Evolutionary conservation across 2,888 invertebrate genomes (phyloP).

Genomic region (Dyspetes luteomarginatus): DNA sequence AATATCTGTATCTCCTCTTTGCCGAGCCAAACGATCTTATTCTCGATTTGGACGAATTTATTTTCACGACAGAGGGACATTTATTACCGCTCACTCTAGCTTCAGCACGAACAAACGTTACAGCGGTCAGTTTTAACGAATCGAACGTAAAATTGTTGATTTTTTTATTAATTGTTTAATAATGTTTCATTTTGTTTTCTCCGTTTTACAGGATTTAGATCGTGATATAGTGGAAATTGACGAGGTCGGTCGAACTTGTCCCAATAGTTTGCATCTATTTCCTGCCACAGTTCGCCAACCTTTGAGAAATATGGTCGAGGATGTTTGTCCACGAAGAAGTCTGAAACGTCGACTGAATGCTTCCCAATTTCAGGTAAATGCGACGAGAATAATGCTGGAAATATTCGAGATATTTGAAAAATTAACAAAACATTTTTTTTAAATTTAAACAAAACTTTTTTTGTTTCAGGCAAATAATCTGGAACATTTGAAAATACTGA

Average conservation of each 20-base stretch:
- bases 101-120: conserved; percentile 86
- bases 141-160: not conserved
- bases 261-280: conserved; percentile 92
- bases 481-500: conserved; percentile 93
- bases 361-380: conserved; percentile 87
- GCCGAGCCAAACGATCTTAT: conserved; percentile 93
- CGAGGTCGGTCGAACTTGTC: conserved; percentile 91
- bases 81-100: conserved; percentile 94
- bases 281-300: conserved; percentile 94
- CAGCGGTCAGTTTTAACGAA: conserved; percentile 81
- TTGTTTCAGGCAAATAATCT: conserved; percentile 89
- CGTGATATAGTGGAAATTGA: conserved; percentile 84
- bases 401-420: too few relatives aligned
- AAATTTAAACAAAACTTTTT: conserved; percentile 9
- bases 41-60: conserved; percentile 93
- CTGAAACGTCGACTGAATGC: conserved; percentile 87
- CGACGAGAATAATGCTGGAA: not conserved
- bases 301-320: conserved; percentile 93
- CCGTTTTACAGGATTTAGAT: conserved; percentile 77
- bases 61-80: conserved; percentile 98
- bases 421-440: conserved; percentile 19
- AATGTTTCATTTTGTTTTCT: too few relatives aligned
- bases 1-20: conserved; percentile 97
- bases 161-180: conserved; percentile 17
- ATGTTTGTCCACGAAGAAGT: conserved; percentile 89